Evolutionary conservation across 2,113 vertebrate genomes (phyloP), one percentile per base, ranked within the genome.

Genomic region (Abramis brama): DNA sequence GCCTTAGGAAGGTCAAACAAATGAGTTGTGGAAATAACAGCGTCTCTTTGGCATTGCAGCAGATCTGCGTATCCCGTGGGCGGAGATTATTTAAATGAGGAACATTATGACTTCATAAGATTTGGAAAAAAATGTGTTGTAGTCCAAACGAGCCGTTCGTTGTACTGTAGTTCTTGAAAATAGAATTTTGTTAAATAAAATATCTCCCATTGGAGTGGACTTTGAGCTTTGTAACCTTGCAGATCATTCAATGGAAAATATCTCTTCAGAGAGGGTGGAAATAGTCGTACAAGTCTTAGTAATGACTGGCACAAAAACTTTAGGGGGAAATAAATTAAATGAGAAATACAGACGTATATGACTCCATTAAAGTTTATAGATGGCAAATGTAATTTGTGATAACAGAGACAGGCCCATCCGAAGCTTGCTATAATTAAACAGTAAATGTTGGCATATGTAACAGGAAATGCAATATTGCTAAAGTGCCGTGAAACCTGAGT

Each of bases 401-500:
- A 60, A 88, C 87, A 80, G 79, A 91, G 87, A 91, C 91, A 85
- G 73, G 79, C 79, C 77, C 68, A 82, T 78, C 73, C 25, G 10
- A 79, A n/a, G 36, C 36, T 27, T 80, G 12, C 5, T n/a, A 19
- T 39, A 57, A 60, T 59, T 60, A 79, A 62, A 27, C 73, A 27
- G 85, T 86, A 60, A 83, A 83, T 74, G 30, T 43, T 50, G 64
- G 45, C 57, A 84, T 77, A 84, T 77, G 70, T 89, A 91, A 91
- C 90, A 93, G 92, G 92, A 91, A 93, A 94, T 89, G 90, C 89
- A 91, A 93, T 92, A 92, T 90, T 93, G 90, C 83, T 90, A 86
- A 93, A 93, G 92, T 93, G 88, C 89, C 85, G 85, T 83, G 91
- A 91, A 94, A 94, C 92, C 88, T 84, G 92, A 94, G 92, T 91